Evolutionary conservation across 2,797 vertebrate genomes (phyloP).

Genomic region (Vespertilio murinus): DNA sequence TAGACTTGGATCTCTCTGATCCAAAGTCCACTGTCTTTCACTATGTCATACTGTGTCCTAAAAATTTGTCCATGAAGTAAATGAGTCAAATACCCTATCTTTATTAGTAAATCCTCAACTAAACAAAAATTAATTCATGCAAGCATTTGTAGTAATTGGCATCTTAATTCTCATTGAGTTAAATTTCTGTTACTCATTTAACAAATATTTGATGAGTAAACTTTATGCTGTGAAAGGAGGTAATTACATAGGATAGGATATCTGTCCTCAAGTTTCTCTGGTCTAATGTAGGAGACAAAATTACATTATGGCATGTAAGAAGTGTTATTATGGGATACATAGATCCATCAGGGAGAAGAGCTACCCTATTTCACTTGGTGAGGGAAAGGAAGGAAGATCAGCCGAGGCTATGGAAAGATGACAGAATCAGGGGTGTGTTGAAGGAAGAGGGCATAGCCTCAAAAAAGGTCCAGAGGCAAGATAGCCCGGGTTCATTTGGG

Average conservation of each 20-base stretch:
- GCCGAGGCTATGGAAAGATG: neutral
- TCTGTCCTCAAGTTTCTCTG: neutral
- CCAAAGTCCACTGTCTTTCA: neutral
- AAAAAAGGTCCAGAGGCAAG: neutral
- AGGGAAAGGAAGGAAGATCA: neutral
- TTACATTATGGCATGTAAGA: neutral
- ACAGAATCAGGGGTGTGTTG: neutral
- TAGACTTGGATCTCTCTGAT: neutral
- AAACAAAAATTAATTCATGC: slow-evolving; percentile 10
- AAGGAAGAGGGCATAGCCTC: neutral
- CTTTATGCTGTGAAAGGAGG: neutral
- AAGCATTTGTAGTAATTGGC: neutral
- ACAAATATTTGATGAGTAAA: neutral
- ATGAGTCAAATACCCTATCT: neutral
- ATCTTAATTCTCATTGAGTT: slow-evolving; percentile 23
- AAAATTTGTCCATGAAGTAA: neutral
- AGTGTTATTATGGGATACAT: neutral
- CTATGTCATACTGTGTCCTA: neutral
- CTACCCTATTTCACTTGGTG: neutral
- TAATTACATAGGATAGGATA: neutral
- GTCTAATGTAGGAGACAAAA: neutral
- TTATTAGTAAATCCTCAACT: neutral
- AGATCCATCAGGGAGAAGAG: neutral
- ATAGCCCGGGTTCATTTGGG: neutral
- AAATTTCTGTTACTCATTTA: neutral